Percentiles rank a stretch among this genome's conserved stretches.
Conservation (phyloP, 2,888 invertebrate species). For the Diplazon laetatorius region DNA sequence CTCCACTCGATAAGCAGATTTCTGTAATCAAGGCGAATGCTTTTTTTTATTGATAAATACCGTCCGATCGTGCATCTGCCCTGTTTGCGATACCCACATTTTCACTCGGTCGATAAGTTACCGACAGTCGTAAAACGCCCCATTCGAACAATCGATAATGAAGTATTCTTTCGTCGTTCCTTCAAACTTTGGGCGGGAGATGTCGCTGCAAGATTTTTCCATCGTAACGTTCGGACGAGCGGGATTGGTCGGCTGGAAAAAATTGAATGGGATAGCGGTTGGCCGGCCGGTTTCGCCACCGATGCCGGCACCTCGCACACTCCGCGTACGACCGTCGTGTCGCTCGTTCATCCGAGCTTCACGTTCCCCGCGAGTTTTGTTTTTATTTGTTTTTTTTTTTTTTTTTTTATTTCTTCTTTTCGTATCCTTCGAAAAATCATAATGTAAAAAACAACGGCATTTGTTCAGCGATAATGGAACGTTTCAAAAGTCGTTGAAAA, state of each 20-base stretch:
- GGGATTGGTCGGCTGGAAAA: constrained; percentile 63
- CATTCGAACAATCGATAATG: no score
- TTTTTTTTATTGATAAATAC: no score
- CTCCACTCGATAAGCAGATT: background rate
- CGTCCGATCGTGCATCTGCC: background rate
- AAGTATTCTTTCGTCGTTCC: background rate
- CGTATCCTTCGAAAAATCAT: no score
- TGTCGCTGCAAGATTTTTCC: constrained; percentile 26
- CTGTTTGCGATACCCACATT: background rate
- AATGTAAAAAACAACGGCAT: no score
- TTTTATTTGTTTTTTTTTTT: no score
- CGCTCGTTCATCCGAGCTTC: constrained; percentile 70
- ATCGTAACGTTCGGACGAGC: constrained; percentile 46
- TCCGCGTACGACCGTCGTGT: constrained; percentile 79
- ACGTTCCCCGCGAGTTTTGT: constrained; percentile 54
- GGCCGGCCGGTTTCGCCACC: constrained; percentile 67
- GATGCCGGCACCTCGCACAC: constrained; percentile 80
- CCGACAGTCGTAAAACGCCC: background rate
- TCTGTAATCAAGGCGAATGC: no score
- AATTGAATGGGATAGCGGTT: constrained; percentile 71
- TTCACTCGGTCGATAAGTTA: background rate
- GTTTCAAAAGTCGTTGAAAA: no score
- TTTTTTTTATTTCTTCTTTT: no score
- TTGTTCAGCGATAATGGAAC: no score
- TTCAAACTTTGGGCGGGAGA: no score